phyloP scores from a whole-genome alignment of 2,113 vertebrate genomes.

The Bambusicola thoracicus region DNA sequence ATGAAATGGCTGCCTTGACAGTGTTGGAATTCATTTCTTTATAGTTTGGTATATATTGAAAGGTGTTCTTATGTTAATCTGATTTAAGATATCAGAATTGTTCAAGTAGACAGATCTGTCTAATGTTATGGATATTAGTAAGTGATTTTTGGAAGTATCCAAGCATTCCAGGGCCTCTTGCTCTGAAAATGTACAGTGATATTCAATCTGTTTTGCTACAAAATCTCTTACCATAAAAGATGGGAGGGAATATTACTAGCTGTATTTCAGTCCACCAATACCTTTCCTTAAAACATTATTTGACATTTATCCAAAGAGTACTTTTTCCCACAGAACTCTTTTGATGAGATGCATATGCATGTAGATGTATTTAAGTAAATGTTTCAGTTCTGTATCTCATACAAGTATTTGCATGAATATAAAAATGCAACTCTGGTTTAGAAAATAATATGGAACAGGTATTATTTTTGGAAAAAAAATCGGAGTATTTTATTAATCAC shows the following conservation, averaged over 20 bases:
- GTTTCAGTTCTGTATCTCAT: not conserved
- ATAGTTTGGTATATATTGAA: rapidly evolving
- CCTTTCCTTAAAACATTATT: not conserved
- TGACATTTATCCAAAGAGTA: not conserved
- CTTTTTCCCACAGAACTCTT: not conserved
- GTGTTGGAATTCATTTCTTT: not conserved
- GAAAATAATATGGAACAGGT: not conserved
- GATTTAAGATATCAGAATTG: not conserved
- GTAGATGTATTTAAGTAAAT: not conserved
- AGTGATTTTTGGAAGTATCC: not conserved
- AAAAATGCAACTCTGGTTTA: not conserved
- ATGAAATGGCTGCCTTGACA: not conserved
- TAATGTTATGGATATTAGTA: not conserved
- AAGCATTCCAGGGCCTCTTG: not conserved
- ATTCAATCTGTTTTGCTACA: not conserved
- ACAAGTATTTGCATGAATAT: not conserved
- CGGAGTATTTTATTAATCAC: not conserved
- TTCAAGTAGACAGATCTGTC: not conserved
- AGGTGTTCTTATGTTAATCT: not conserved
- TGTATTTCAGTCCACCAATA: not conserved
- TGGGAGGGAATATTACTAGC: not conserved
- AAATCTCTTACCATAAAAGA: not conserved
- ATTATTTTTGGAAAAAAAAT: not conserved
- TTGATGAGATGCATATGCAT: not conserved
- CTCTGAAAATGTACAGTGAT: not conserved